Base-by-base conservation (phyloP, 2,113 vertebrate genomes). In the Salminus brasiliensis region DNA sequence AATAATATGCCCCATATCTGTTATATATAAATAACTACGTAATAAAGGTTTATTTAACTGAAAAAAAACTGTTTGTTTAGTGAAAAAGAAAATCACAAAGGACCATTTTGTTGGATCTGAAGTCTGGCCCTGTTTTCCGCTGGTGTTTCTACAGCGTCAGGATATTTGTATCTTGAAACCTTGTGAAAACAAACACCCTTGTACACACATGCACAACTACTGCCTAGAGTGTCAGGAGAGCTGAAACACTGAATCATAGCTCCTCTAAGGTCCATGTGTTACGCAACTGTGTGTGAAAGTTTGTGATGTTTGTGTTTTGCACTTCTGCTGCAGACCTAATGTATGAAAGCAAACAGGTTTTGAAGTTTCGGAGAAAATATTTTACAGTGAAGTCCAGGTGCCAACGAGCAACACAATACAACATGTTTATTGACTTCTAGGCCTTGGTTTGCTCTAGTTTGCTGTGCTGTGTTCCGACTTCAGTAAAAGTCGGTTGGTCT, bases 261-360 rank as follows among this genome's bases (percentile, higher is more conserved):
- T 74, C 27, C 45, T 67, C 72, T 70, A 69, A 74, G 45, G 43
- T 41, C 55, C 43, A 41, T 74, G 65, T 65, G 41, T 77, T 65
- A 52, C 63, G 68, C 73, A 76, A 57, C 66, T 81, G 82, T 84
- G 78, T 76, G 45, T 80, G 41, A 43, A 18, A 65, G 41, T 75
- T 68, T 75, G 63, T 30, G 18, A 16, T 16, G 13, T 49, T 43
- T 43, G 41, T 18, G 18, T 18, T 49, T 49, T 18, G 18, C 45
- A 18, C 15, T 49, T 18, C n/a, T n/a, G n/a, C n/a, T n/a, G n/a
- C n/a, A n/a, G n/a, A n/a, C n/a, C n/a, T n/a, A n/a, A n/a, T n/a
- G n/a, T n/a, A n/a, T n/a, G n/a, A n/a, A n/a, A n/a, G n/a, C n/a
- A n/a, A n/a, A n/a, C n/a, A n/a, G n/a, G n/a, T n/a, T n/a, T n/a